Base-by-base conservation (phyloP, 2,888 invertebrate species). In the Octonoba sinensis region DNA sequence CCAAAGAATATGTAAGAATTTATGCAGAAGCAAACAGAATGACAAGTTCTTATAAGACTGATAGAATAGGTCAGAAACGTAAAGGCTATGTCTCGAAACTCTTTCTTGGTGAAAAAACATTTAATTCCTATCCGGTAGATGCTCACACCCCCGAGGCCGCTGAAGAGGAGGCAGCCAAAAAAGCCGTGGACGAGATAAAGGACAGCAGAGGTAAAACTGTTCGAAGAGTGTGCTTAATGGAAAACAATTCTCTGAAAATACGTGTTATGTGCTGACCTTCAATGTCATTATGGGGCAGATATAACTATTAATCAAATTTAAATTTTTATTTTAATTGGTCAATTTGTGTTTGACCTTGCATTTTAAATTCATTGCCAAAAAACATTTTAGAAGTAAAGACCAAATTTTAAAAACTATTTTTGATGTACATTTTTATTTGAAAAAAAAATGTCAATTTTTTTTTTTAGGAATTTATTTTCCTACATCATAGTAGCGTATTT, bases 121-220 rank as follows among this genome's bases (percentile, higher is more conserved):
- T 76, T 51, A 47, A 27, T 6, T 81, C 83, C 11, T 84, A 83
- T 57, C 84, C 84, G 46, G 57, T 74, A 15, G 62, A 73, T 15
- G 73, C 72, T 18, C 57, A 18, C 22, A 74, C 81, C 18, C 49
- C 20, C 12, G 66, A 62, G 20, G 79, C 81, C 22, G 83, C 84
- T 20, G 77, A 84, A 74, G 81, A 83, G 44, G 81, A 83, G 13
- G 84, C 83, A 20, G 79, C 83, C 15, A 44, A 65, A 66, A 51
- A 60, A 64, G 84, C 84, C 22, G 73, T 81, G 12, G 70, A 81
- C 62, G 73, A 44, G 47, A 71, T 84, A 16, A 44, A 77, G 47
- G 54, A 64, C 27, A 64, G 24, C 20, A 56, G 27, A 77, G 77
- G 77, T 77, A 16, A 46, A 54, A 27, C 1, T 49, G n/a, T n/a